Conservation (phyloP, 35 echinoderm and acorn worm species). For the Stichopus chloronotus region DNA sequence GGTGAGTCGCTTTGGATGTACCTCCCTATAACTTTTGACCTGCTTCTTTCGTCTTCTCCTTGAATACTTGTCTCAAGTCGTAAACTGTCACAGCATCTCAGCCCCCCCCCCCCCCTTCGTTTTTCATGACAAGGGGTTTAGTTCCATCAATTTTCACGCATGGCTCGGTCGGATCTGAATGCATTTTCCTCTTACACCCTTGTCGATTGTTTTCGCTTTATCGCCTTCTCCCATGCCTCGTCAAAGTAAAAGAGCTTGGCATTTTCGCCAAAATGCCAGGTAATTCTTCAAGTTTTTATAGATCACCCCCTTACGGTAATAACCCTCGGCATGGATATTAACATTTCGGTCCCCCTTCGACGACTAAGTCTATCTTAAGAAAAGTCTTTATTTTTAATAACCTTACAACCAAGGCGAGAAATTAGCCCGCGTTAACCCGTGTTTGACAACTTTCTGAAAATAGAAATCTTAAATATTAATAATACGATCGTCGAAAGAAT, state of each 20-base stretch:
- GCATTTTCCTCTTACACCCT: neutral
- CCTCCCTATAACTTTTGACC: neutral
- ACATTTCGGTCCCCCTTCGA: neutral
- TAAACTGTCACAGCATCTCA: neutral
- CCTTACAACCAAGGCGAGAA: constrained; percentile 14
- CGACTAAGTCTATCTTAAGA: neutral
- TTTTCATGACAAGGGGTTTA: neutral
- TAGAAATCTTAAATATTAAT: constrained; percentile 27
- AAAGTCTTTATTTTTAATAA: constrained; percentile 7
- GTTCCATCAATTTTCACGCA: constrained; percentile 19
- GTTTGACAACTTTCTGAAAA: constrained; percentile 22
- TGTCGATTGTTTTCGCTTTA: neutral
- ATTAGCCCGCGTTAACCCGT: constrained; percentile 11
- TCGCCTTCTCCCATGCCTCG: neutral
- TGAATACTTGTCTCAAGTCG: constrained; percentile 5
- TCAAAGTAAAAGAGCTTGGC: constrained; percentile 12
- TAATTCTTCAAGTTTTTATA: constrained; percentile 7
- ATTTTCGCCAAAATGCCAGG: constrained; percentile 23
- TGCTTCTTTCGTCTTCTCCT: neutral
- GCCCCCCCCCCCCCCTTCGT: neutral
- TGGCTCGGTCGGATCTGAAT: neutral
- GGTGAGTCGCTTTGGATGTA: neutral
- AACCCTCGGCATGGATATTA: neutral
- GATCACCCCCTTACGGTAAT: constrained; percentile 19
- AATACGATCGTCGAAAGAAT: neutral